phyloP scores from a whole-genome alignment of 2,797 vertebrate genomes.

The Sebastolobus alascanus region DNA sequence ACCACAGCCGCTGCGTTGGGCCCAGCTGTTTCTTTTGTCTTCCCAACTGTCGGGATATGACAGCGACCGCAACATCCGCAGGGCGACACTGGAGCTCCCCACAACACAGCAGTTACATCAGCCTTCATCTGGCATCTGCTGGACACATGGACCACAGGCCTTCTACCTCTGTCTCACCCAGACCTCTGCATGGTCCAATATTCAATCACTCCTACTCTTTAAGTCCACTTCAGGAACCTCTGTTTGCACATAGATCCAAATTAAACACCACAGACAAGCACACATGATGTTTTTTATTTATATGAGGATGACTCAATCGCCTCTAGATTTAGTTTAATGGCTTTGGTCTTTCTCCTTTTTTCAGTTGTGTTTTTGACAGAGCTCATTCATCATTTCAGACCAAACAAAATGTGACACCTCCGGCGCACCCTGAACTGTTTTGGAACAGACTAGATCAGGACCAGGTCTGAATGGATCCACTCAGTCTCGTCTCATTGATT shows the following conservation, averaged over 20 bases:
- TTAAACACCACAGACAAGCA: background rate
- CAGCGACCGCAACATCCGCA: background rate
- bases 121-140: conserved; percentile 4
- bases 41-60: background rate
- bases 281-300: background rate
- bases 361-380: background rate
- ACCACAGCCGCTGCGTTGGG: background rate
- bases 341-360: background rate
- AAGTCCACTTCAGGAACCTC: background rate
- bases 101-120: conserved; percentile 3
- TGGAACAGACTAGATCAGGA: background rate
- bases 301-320: background rate
- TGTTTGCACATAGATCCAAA: background rate
- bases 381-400: background rate
- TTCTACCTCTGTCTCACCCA: background rate
- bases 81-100: background rate
- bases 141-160: conserved; percentile 6
- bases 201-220: background rate
- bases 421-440: conserved; percentile 3
- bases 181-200: background rate
- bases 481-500: background rate
- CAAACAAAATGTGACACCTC: background rate
- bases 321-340: background rate
- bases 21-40: conserved; percentile 8
- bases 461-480: background rate